Conservation (phyloP, 2,888 invertebrate genomes). For the Azorinus chamasolen region DNA sequence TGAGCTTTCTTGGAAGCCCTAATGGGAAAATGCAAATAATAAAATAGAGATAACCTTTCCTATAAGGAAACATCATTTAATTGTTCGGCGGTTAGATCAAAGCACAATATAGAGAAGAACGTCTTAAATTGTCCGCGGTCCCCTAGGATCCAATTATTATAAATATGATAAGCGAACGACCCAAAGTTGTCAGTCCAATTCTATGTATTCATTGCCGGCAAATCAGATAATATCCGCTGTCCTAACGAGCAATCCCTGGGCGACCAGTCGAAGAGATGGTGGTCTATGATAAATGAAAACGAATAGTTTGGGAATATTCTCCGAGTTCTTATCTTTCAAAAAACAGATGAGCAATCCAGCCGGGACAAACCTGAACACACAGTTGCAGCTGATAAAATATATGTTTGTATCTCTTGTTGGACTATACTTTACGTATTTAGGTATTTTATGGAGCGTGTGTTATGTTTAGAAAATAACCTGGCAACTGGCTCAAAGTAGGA, state of each 20-base stretch:
- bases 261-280: background rate
- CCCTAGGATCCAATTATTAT: conserved; percentile 49
- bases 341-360: background rate
- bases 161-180: conserved; percentile 48
- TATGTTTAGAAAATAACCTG: too few species aligned
- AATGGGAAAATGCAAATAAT: too few species aligned
- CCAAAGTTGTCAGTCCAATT: conserved; percentile 7
- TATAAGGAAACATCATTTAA: background rate
- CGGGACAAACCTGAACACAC: too few species aligned
- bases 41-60: too few species aligned
- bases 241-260: conserved; percentile 39
- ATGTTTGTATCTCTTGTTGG: too few species aligned
- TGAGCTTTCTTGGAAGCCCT: too few species aligned
- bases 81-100: conserved; percentile 30
- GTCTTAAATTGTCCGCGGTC: conserved; percentile 41
- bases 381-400: too few species aligned
- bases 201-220: conserved; percentile 35
- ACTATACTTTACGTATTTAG: too few species aligned
- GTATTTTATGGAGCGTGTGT: too few species aligned
- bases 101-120: conserved; percentile 40
- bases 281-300: background rate
- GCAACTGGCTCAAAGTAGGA: too few species aligned
- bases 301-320: conserved; percentile 2
- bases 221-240: conserved; percentile 43
- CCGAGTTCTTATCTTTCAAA: conserved; percentile 6